Conservation (phyloP, 2,113 vertebrate species). For the Catharus minimus region DNA sequence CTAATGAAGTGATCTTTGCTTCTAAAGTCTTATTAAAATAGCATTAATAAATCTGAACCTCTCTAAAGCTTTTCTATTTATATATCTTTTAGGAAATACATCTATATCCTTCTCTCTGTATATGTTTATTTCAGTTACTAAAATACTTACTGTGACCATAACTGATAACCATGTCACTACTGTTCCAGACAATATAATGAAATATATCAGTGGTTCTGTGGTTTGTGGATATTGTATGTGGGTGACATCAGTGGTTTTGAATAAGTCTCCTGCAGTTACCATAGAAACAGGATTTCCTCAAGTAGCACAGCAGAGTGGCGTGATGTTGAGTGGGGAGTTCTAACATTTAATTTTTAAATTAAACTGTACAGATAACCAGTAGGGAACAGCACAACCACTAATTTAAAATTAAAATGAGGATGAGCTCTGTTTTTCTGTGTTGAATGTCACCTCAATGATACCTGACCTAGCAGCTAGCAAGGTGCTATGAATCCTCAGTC, state of each 20-base stretch:
- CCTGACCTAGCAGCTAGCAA: background rate
- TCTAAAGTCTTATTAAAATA: background rate
- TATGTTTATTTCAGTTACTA: background rate
- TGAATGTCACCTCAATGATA: background rate
- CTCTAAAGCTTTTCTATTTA: background rate
- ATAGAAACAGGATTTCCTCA: conserved; percentile 73
- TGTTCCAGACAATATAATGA: background rate
- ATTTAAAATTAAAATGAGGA: background rate
- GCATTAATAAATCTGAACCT: background rate
- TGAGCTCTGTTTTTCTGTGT: background rate
- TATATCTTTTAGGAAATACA: background rate
- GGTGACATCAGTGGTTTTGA: conserved; percentile 54
- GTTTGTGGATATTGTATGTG: conserved; percentile 32
- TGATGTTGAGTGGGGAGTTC: conserved; percentile 69
- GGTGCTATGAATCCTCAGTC: background rate
- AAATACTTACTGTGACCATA: conserved; percentile 20
- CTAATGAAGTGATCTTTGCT: background rate
- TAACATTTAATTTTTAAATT: conserved; percentile 69
- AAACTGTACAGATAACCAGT: conserved; percentile 13
- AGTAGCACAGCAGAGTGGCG: conserved; percentile 44
- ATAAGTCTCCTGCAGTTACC: conserved; percentile 65
- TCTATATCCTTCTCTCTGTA: background rate
- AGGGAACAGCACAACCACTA: background rate
- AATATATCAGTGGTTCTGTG: conserved; percentile 33
- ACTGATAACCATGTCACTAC: background rate